Evolutionary conservation across 2,797 vertebrate genomes (phyloP), one percentile per base, ranked within the genome.

Genomic region (Muscicapa striata): DNA sequence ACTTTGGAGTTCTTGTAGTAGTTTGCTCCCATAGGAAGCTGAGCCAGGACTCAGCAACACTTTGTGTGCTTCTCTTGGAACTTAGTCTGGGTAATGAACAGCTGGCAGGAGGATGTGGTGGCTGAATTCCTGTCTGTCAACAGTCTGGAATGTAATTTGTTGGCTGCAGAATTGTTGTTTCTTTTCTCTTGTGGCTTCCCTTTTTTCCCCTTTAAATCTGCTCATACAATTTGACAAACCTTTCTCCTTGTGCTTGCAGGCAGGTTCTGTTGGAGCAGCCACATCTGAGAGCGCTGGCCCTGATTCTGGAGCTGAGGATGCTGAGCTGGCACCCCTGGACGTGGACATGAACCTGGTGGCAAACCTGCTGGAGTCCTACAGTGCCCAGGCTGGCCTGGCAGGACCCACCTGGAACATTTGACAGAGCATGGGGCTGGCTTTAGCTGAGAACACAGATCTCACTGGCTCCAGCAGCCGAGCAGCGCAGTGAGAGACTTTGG

Each of bases 361-460:
- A 40, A 99, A 99, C 95, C 97, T 99, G 63, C 94, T 99, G 27
- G 98, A 99, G 97, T 99, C 99, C 24, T 98, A 99, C 17, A 98
- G 98, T 83, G 99, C 98, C 77, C 99, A 99, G 96, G 98, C 97
- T 11, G 99, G 99, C 17, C 97, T 99, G 89, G 98, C 99, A 32
- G 99, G 99, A 57, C 99, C 99, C 6, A 98, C 98, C 40, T 99
- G 98, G 14, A 99, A 98, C 97, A 97, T 99, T 89, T 97, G 99
- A 55, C 99, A 99, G 95, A 99, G 99, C 97, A 98, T 99, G 96
- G 99, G 99, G 4, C 93, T 99, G 48, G 97, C 97, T 86, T 97
- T 99, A 24, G 99, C 99, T 8, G 98, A 98, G 41, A 98, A 98
- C 68, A 95, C 98, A 7, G 98, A 99, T 80, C 70, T n/a, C n/a